A percentile compares a stretch with the other conserved stretches of the same genome.
Conservation (phyloP, 2,113 vertebrate genomes). For the Campylorhamphus procurvoides region DNA sequence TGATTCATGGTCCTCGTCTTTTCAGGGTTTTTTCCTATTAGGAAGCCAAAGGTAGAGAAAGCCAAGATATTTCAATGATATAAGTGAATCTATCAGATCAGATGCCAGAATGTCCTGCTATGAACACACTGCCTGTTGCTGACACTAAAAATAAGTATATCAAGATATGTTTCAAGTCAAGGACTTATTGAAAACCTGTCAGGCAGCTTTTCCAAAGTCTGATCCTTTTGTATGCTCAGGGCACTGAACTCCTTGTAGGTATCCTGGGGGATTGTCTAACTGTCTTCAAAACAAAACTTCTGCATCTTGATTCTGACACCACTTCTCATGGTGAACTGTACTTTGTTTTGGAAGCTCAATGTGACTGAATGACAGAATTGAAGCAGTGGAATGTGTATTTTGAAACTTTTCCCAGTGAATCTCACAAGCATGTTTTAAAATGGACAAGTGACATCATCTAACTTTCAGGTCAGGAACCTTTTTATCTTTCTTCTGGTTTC, state of each 20-base stretch:
- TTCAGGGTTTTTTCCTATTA: not conserved
- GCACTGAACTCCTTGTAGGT: not conserved
- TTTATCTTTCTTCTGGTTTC: not conserved
- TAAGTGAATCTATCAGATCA: not conserved
- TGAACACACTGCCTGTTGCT: not conserved
- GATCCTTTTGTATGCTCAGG: not conserved
- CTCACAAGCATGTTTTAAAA: not conserved
- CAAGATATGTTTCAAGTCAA: not conserved
- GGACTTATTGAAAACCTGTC: not conserved
- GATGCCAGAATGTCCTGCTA: not conserved
- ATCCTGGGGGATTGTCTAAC: not conserved
- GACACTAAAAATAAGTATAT: not conserved
- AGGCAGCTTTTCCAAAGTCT: not conserved
- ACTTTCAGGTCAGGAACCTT: not conserved
- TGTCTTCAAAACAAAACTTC: not conserved
- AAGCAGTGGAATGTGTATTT: not conserved
- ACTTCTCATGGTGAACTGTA: not conserved
- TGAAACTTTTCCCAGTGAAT: not conserved
- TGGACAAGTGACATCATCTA: not conserved
- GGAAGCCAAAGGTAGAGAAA: slow-evolving; percentile 2
- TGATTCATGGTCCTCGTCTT: not conserved
- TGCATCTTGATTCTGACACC: not conserved
- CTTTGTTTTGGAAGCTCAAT: not conserved
- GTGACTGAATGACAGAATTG: not conserved
- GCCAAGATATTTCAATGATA: slow-evolving; percentile 30